Base-by-base conservation (phyloP, 2,888 invertebrate genomes). In the Linnaemya tessellans region DNA sequence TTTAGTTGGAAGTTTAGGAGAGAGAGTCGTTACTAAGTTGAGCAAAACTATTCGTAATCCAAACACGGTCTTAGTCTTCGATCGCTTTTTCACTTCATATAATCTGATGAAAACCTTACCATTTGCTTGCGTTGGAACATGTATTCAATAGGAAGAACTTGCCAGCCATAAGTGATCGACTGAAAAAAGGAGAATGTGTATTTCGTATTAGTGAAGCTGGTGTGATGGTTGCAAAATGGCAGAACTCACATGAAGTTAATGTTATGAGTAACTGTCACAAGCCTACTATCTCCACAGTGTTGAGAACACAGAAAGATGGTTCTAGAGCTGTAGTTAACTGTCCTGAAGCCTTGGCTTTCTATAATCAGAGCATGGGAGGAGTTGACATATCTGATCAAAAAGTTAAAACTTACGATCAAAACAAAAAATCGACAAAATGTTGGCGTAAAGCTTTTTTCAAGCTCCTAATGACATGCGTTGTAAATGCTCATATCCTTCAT, bases 191-290 rank as follows among this genome's bases (percentile, higher is more conserved):
- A 54, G 41, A 75, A 75, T 30, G 60, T 60, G 20, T 35, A 62
- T 49, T 62, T 74, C 46, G 73, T 22, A 74, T 35, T 62, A 62
- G 73, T 67, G 67, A 67, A 35, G 46, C 7, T n/a, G 65, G 64
- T 54, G 43, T 65, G 22, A 65, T 75, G 56, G 65, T 43, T 54
- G 54, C 22, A 56, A 54, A 43, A 54, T 65, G 74, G 35, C 46
- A 64, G 25, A 65, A 65, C 54, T 43, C 75, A 43, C 51, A 41
- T 22, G 54, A 74, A 54, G 74, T 74, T 22, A 64, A 54, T 64
- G 54, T 64, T 75, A 54, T 75, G 64, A 75, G 65, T 56, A 56
- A 75, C 65, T 64, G 65, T 65, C 51, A 68, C 30, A 67, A 67
- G 46, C 11, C 30, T 49, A 49, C 35, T 49, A 46, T 3, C 9